A percentile compares a stretch with the other conserved stretches of the same genome.
These are phyloP conservation scores for Vanacampus margaritifer DNA, from an alignment of 2,113 vertebrate species.

Conservation along the genomic window DNA sequence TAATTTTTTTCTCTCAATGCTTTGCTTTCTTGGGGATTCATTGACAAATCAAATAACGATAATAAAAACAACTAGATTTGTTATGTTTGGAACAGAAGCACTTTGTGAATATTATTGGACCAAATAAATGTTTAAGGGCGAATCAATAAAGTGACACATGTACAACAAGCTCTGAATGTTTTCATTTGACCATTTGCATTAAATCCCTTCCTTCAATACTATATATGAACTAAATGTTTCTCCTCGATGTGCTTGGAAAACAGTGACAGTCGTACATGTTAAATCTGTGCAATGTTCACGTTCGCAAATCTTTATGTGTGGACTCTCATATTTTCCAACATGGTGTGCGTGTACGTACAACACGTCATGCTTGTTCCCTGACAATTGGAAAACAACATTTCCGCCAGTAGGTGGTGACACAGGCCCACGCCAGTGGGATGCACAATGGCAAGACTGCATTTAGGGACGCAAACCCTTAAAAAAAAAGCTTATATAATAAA, in stretches of 20 bases:
- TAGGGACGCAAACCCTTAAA: neutral
- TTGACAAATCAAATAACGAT: constrained; percentile 12
- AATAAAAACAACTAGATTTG: neutral
- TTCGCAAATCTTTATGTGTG: neutral
- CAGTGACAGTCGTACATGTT: neutral
- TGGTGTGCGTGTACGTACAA: too few relatives aligned
- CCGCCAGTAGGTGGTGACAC: neutral
- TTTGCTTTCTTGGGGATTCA: constrained; percentile 28
- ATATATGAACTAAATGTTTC: too few relatives aligned
- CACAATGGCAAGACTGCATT: neutral
- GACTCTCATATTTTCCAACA: neutral
- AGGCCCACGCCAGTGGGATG: neutral
- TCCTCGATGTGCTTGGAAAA: neutral
- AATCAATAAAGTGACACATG: neutral
- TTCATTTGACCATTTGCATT: too few relatives aligned
- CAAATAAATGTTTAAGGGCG: neutral
- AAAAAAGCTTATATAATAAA: neutral
- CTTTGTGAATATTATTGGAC: neutral
- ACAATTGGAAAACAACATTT: neutral
- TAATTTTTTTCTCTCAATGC: constrained; percentile 6
- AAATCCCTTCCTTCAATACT: too few relatives aligned
- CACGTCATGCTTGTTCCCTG: neutral
- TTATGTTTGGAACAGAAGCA: neutral
- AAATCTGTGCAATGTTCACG: neutral
- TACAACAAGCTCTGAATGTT: too few relatives aligned